These are phyloP conservation scores for Noctua fimbriata DNA, from an alignment of 2,888 invertebrate species.

Conservation along the genomic window DNA sequence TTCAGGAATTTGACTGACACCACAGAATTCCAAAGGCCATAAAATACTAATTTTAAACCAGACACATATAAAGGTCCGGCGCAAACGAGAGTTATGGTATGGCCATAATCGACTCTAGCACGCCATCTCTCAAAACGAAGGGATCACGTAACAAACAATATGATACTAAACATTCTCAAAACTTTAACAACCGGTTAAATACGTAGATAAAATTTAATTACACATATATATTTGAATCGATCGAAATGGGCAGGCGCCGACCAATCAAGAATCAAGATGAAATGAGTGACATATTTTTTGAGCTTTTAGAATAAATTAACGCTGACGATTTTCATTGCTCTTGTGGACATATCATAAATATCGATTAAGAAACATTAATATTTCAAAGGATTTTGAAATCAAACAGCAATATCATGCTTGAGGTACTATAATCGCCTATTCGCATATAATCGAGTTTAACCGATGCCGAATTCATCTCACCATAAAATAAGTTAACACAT, in stretches of 20 bases:
- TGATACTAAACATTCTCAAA: slow-evolving; percentile 56
- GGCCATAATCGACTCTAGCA: slow-evolving; percentile 74
- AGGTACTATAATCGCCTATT: slow-evolving; percentile 7
- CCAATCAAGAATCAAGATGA: slow-evolving; percentile 61
- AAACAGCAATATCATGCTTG: slow-evolving; percentile 19
- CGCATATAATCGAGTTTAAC: neutral
- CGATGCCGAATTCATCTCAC: slow-evolving; percentile 1
- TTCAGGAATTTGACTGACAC: slow-evolving; percentile 65
- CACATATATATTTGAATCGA: slow-evolving; percentile 57
- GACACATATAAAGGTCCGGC: slow-evolving; percentile 73
- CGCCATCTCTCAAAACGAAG: slow-evolving; percentile 75
- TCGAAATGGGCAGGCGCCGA: slow-evolving; percentile 61
- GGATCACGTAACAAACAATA: slow-evolving; percentile 68
- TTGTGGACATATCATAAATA: slow-evolving; percentile 32
- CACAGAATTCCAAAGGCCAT: slow-evolving; percentile 69
- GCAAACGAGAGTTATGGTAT: slow-evolving; percentile 74
- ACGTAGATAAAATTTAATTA: slow-evolving; percentile 64
- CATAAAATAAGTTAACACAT: slow-evolving; percentile 29
- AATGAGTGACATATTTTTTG: slow-evolving; percentile 59
- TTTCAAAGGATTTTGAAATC: slow-evolving; percentile 36
- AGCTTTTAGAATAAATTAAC: slow-evolving; percentile 57
- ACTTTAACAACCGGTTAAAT: slow-evolving; percentile 65
- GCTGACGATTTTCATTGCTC: slow-evolving; percentile 44
- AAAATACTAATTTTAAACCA: slow-evolving; percentile 76
- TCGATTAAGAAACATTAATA: slow-evolving; percentile 19